Evolutionary conservation across 2,113 vertebrate genomes (phyloP).

Genomic region (Acrocephalus kingi): DNA sequence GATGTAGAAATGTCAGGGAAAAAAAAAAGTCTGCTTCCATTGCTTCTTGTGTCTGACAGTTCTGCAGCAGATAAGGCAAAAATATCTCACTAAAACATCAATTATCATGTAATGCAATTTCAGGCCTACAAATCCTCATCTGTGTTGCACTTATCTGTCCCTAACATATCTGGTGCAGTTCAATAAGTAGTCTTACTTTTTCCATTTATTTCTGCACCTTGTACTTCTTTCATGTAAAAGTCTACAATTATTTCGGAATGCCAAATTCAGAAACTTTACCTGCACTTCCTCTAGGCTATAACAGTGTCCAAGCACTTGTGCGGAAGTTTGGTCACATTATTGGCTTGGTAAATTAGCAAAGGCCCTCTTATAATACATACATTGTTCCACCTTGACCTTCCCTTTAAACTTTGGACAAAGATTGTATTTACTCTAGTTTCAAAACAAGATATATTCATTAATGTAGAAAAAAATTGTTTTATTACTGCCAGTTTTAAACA

Average conservation of each 20-base stretch:
- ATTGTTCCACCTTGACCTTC: not conserved
- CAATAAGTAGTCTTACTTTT: not conserved
- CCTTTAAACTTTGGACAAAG: not conserved
- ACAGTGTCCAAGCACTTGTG: not conserved
- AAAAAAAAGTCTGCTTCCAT: not conserved
- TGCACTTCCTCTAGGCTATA: not conserved
- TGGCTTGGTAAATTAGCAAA: not conserved
- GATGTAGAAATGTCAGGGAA: not conserved
- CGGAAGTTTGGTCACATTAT: not conserved
- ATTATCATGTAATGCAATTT: not conserved
- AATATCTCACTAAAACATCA: not conserved
- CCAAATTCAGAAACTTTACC: not conserved
- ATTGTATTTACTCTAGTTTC: not conserved
- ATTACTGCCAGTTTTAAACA: not conserved
- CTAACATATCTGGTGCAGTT: not conserved
- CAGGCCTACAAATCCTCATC: not conserved
- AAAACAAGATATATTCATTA: not conserved
- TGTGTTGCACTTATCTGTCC: not conserved
- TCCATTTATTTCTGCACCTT: not conserved
- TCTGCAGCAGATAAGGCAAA: not conserved
- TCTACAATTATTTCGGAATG: accelerated
- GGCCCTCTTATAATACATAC: not conserved
- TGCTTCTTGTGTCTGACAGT: not conserved
- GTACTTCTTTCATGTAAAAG: not conserved
- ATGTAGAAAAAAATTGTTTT: not conserved